These are phyloP conservation scores for Proisotoma minuta DNA, from an alignment of 2,888 invertebrate genomes.

Conservation along the genomic window DNA sequence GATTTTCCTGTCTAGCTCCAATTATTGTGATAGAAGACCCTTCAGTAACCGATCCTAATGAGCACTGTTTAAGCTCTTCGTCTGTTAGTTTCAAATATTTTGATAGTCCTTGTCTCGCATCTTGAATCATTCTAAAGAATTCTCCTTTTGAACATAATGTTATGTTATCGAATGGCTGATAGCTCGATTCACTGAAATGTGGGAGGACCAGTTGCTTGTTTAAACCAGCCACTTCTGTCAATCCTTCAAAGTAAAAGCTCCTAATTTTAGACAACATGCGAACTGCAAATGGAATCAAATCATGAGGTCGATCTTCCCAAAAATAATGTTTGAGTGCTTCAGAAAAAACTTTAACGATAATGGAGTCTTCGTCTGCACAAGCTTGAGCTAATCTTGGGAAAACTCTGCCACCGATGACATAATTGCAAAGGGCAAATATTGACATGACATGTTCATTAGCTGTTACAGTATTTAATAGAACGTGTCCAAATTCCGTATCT, in stretches of 20 bases:
- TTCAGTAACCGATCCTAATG: neutral
- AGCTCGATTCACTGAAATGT: neutral
- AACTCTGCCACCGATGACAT: neutral
- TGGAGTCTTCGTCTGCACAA: neutral
- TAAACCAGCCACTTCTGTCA: neutral
- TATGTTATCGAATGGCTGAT: neutral
- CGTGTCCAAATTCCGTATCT: conserved; percentile 4
- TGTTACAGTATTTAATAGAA: neutral
- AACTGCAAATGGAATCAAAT: neutral
- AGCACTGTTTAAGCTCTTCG: neutral
- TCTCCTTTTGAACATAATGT: neutral
- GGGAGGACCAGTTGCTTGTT: neutral
- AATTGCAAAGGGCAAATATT: neutral
- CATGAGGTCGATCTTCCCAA: neutral
- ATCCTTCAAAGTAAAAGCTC: conserved; percentile 2
- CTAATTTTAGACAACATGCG: neutral
- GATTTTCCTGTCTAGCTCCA: neutral
- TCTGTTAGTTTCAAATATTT: neutral
- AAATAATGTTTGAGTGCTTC: neutral
- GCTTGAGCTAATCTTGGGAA: neutral
- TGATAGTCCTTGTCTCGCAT: neutral
- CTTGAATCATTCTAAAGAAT: neutral
- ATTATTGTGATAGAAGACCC: neutral
- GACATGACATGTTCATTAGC: neutral
- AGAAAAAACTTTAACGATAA: neutral